Conservation (phyloP, 2,888 invertebrate genomes). For the Zootermopsis nevadensis region DNA sequence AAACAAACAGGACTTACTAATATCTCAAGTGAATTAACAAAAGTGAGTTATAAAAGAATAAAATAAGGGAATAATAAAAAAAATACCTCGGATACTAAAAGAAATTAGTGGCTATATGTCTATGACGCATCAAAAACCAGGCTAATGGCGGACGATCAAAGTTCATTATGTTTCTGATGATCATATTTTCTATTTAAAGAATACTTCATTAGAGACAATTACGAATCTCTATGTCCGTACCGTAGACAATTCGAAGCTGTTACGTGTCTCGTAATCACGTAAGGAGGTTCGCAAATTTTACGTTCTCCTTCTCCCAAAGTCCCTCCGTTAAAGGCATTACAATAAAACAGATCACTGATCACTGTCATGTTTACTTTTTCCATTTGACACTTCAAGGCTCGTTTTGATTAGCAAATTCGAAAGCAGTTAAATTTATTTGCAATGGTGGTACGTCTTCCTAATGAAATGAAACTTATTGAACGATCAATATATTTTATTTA, state of each 20-base stretch:
- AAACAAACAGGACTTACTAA: too few species aligned
- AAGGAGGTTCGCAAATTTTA: background rate
- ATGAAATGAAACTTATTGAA: background rate
- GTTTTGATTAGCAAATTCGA: background rate
- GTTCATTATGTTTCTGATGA: slow-evolving; percentile 46
- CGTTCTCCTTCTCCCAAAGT: background rate
- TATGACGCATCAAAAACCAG: slow-evolving; percentile 23
- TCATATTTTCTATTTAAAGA: slow-evolving; percentile 42
- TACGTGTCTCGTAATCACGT: slow-evolving; percentile 14
- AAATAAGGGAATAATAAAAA: background rate
- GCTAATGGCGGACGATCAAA: slow-evolving; percentile 41
- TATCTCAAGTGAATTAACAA: too few species aligned
- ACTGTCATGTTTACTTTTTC: background rate
- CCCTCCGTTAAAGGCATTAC: slow-evolving; percentile 10
- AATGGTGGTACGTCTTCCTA: too few species aligned
- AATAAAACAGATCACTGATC: slow-evolving; percentile 6
- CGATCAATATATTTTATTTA: background rate
- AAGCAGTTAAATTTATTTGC: background rate
- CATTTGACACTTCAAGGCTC: too few species aligned
- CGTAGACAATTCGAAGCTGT: background rate
- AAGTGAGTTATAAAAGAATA: background rate
- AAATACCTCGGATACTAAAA: background rate
- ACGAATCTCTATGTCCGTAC: slow-evolving; percentile 28
- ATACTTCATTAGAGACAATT: slow-evolving; percentile 45
- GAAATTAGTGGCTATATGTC: background rate